These are phyloP conservation scores for Sylvilagus bachmani DNA, from an alignment of 2,113 vertebrate species.

Conservation along the genomic window DNA sequence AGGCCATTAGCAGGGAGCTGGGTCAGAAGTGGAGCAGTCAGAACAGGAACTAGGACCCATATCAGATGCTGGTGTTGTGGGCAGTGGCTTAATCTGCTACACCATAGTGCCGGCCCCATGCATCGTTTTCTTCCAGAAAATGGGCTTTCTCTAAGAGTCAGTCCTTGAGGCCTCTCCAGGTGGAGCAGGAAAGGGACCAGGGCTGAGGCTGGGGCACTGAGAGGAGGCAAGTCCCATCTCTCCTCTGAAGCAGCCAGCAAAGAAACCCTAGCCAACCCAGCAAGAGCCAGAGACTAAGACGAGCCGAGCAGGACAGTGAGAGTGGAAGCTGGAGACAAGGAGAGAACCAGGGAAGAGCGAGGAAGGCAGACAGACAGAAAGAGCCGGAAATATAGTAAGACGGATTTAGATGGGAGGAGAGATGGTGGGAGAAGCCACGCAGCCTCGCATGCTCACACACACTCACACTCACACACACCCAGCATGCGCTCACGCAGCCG, in stretches of 20 bases:
- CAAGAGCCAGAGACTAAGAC: background rate
- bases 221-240: background rate
- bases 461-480: slow-evolving; percentile 39
- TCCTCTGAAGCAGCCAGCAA: background rate
- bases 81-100: too few species aligned
- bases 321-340: background rate
- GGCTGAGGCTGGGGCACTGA: background rate
- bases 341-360: background rate
- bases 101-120: too few species aligned
- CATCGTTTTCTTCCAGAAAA: background rate
- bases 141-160: background rate
- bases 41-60: too few species aligned
- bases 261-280: background rate
- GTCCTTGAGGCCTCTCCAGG: background rate
- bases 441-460: background rate
- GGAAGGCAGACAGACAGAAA: background rate
- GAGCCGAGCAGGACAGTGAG: background rate
- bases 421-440: slow-evolving; percentile 22
- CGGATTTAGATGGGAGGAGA: slow-evolving; percentile 44
- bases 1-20: too few species aligned
- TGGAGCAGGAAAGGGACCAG: background rate
- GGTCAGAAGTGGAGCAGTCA: too few species aligned
- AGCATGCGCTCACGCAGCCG: background rate
- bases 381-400: background rate
- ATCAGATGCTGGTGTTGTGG: too few species aligned